These are phyloP conservation scores for Ectemnius cavifrons DNA, from an alignment of 2,888 invertebrate species.

Conservation along the genomic window DNA sequence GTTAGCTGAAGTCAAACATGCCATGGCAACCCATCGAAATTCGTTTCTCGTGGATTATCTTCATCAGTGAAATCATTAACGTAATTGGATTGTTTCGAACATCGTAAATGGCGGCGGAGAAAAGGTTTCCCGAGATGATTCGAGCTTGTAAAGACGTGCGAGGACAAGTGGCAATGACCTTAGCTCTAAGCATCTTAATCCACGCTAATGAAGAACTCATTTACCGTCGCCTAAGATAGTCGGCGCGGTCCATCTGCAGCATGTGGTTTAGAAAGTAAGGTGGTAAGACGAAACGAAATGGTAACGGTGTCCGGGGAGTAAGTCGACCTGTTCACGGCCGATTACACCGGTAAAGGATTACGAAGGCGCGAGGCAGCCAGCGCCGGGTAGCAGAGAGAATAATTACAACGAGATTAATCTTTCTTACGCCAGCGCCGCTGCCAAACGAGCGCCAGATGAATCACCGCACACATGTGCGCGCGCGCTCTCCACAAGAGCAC, in stretches of 20 bases:
- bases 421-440: constrained; percentile 56
- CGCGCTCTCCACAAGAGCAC: not conserved
- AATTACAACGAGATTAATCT: constrained; percentile 67
- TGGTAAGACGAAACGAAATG: constrained; percentile 16
- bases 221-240: constrained; percentile 12
- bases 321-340: constrained; percentile 28
- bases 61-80: constrained; percentile 15
- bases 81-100: constrained; percentile 20
- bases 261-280: constrained; percentile 39
- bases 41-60: not conserved
- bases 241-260: constrained; percentile 2
- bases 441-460: constrained; percentile 62
- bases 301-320: constrained; percentile 31
- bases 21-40: too few relatives aligned
- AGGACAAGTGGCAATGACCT: constrained; percentile 18
- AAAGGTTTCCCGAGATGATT: not conserved
- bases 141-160: not conserved
- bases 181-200: constrained; percentile 67
- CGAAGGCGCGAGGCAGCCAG: constrained; percentile 34
- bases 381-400: constrained; percentile 35
- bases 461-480: constrained; percentile 39
- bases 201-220: constrained; percentile 70
- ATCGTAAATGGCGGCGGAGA: not conserved
- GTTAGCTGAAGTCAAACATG: not conserved
- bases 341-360: constrained; percentile 51